phyloP scores from a whole-genome alignment of 2,888 invertebrate species.

The Lutraria lutraria region DNA sequence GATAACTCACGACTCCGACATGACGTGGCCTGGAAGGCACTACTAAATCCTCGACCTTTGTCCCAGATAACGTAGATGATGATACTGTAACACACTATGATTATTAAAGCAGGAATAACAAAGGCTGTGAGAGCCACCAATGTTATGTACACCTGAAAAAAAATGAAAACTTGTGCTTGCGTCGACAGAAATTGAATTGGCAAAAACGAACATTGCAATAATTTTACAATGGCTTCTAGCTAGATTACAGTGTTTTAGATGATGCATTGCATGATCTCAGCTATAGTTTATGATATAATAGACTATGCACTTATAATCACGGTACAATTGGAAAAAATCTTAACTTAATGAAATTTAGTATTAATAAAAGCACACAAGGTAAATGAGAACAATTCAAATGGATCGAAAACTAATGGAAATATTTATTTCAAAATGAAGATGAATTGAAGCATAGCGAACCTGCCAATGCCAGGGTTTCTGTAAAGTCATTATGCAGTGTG shows the following conservation, averaged over 20 bases:
- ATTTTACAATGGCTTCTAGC: too few species aligned
- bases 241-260: too few species aligned
- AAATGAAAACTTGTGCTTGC: neutral
- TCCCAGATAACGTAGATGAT: constrained; percentile 72
- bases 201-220: neutral
- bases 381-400: too few species aligned
- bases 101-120: constrained; percentile 93
- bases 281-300: too few species aligned
- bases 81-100: constrained; percentile 91
- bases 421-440: too few species aligned
- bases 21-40: constrained; percentile 39
- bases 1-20: constrained; percentile 45
- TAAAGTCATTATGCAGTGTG: constrained; percentile 77
- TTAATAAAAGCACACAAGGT: too few species aligned
- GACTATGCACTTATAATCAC: too few species aligned
- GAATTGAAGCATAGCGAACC: constrained; percentile 60
- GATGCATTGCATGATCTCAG: too few species aligned
- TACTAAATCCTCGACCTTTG: constrained; percentile 65
- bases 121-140: constrained; percentile 93
- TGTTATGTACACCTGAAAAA: constrained; percentile 82
- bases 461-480: constrained; percentile 79
- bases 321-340: too few species aligned
- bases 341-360: too few species aligned
- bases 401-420: too few species aligned
- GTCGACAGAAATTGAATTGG: too few species aligned